phyloP scores from a whole-genome alignment of 2,113 vertebrate genomes.

The Anser brachyrhynchus region DNA sequence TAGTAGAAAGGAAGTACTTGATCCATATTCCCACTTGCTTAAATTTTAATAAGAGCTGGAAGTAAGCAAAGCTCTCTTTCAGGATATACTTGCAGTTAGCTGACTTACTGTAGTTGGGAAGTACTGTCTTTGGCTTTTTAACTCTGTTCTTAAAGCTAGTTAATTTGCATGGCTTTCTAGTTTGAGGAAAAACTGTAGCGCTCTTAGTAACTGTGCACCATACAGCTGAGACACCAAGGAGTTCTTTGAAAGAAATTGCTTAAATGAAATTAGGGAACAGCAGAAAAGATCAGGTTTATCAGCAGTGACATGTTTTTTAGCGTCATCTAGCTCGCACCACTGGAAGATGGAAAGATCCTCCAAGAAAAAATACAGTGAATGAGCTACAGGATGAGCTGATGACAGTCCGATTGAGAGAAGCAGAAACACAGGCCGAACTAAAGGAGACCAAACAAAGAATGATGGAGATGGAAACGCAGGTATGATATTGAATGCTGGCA shows the following conservation, averaged over 20 bases:
- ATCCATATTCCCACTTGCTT: background rate
- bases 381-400: constrained; percentile 98
- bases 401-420: constrained; percentile 91
- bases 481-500: constrained; percentile 27
- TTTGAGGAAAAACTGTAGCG: background rate
- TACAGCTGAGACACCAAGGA: background rate
- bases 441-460: constrained; percentile 91
- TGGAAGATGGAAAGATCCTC: constrained; percentile 93
- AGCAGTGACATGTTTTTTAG: constrained; percentile 69
- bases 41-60: background rate
- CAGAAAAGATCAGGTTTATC: background rate
- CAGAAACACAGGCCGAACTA: constrained; percentile 93
- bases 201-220: background rate
- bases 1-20: background rate
- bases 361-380: constrained; percentile 87
- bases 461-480: constrained; percentile 96
- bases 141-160: background rate
- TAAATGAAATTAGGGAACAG: background rate
- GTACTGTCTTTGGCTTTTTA: background rate
- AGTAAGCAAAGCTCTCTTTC: background rate
- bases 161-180: background rate
- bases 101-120: background rate
- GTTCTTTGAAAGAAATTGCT: background rate
- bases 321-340: constrained; percentile 91
- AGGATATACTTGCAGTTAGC: background rate